Evolutionary conservation across 1,140 invertebrate genomes (phyloP).

Genomic region (Chionoecetes opilio): DNA sequence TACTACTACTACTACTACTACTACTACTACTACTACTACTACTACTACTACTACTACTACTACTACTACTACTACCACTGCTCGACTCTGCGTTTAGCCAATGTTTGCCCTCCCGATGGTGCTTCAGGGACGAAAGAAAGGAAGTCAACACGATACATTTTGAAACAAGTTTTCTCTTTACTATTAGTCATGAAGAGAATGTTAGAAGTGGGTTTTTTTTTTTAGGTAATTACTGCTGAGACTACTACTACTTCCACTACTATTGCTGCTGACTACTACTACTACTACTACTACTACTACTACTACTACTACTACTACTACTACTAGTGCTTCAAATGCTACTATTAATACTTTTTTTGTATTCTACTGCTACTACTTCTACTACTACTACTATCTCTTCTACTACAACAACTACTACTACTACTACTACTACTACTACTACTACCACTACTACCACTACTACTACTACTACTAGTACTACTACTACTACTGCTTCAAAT

Average conservation of each 20-base stretch:
- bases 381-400: neutral
- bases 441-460: constrained; percentile 29
- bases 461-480: neutral
- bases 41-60: no score
- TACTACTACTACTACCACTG: no score
- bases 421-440: constrained; percentile 29
- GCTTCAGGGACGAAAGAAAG: neutral
- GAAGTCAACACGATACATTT: neutral
- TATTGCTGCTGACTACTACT: no score
- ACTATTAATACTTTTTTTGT: neutral
- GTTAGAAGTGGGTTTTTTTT: no score
- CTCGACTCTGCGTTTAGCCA: no score
- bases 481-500: neutral
- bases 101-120: neutral
- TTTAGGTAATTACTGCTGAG: no score
- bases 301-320: neutral
- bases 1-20: no score
- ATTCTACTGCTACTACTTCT: neutral
- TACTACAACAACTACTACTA: neutral
- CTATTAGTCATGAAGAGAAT: no score
- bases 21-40: no score
- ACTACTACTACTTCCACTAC: no score
- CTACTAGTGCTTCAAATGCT: neutral
- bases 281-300: no score
- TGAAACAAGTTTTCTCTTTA: neutral